These are phyloP conservation scores for Gnathonemus echidnorhynchus DNA, from an alignment of 2,113 vertebrate species.

Conservation along the genomic window DNA sequence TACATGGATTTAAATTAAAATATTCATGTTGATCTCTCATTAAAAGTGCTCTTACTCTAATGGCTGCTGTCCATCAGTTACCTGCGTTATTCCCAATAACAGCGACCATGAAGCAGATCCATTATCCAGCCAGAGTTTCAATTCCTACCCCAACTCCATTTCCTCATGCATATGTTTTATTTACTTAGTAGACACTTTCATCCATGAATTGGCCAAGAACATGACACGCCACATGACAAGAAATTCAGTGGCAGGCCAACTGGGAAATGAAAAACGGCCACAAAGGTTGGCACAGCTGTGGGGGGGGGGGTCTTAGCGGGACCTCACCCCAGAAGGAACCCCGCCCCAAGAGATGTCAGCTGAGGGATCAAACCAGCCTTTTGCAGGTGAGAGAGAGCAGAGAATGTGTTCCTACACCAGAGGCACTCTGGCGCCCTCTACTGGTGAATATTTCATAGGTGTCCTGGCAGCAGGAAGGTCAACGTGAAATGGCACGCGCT, in stretches of 20 bases:
- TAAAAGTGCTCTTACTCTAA: not conserved
- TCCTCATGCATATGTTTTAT: not conserved
- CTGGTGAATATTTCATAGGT: slow-evolving; percentile 16
- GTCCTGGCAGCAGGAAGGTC: not conserved
- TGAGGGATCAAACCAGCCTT: not conserved
- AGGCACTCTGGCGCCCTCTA: not conserved
- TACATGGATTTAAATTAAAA: not conserved
- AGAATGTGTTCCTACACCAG: not conserved
- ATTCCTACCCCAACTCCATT: not conserved
- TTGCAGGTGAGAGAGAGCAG: not conserved
- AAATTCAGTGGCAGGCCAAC: not conserved
- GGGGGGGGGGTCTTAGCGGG: not conserved
- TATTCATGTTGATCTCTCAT: not conserved
- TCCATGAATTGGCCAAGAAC: not conserved
- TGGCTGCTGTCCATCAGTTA: not conserved
- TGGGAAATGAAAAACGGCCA: not conserved
- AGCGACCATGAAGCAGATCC: not conserved
- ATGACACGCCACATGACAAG: not conserved
- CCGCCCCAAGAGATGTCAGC: not conserved
- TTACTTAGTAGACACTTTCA: not conserved
- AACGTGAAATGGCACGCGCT: not conserved
- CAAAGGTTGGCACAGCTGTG: not conserved
- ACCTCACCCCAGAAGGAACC: not conserved
- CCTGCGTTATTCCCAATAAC: not conserved
- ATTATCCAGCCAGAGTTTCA: not conserved